phyloP scores from a whole-genome alignment of 2,113 vertebrate genomes.

The Phrynocephalus versicolor region DNA sequence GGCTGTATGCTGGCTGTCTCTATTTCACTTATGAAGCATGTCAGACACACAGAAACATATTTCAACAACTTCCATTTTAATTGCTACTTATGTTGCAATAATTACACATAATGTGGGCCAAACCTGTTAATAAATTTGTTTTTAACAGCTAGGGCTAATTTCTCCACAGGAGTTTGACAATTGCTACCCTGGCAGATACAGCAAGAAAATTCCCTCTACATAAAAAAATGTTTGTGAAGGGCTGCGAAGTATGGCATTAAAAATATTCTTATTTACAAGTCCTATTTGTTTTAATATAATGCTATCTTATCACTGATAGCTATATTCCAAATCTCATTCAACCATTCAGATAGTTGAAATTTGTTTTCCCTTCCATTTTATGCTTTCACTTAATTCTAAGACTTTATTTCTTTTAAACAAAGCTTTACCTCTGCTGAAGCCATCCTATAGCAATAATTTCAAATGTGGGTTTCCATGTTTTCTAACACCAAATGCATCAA shows the following conservation, averaged over 20 bases:
- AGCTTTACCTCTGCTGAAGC: neutral
- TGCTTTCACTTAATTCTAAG: neutral
- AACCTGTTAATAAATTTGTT: constrained; percentile 59
- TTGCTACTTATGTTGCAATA: constrained; percentile 45
- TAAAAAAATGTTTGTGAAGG: constrained; percentile 35
- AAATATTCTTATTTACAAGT: too few species aligned
- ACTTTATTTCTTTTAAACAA: neutral
- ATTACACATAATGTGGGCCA: constrained; percentile 27
- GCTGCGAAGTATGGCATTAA: constrained; percentile 15
- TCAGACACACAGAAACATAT: constrained; percentile 30
- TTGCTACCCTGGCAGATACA: constrained; percentile 17
- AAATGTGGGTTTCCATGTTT: neutral
- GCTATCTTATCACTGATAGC: too few species aligned
- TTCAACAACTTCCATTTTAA: constrained; percentile 43
- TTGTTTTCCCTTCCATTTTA: too few species aligned
- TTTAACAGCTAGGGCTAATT: constrained; percentile 42
- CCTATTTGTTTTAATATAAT: too few species aligned
- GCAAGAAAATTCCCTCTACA: constrained; percentile 31
- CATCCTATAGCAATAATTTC: neutral
- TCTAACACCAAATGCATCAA: neutral
- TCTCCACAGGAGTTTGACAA: constrained; percentile 35
- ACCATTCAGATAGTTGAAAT: too few species aligned
- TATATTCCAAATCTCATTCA: too few species aligned
- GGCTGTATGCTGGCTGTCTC: neutral
- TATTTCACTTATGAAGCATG: neutral